Base-by-base conservation (phyloP, 2,113 vertebrate species). In the Lampris incognitus region DNA sequence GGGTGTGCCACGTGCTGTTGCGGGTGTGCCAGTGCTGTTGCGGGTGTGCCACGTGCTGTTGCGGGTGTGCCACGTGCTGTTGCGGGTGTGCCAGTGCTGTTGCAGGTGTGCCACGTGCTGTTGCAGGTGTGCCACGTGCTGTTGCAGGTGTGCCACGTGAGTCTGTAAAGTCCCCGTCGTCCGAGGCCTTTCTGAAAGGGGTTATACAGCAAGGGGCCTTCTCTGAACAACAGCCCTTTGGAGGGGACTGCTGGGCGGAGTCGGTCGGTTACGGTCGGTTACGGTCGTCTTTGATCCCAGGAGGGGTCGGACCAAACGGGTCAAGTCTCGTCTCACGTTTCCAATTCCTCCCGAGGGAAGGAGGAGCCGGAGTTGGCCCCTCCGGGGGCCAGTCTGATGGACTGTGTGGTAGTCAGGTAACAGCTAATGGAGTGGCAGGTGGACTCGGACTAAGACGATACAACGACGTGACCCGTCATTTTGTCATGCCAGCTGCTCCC, bases 401-500 rank as follows among this genome's bases (percentile, higher is more conserved):
- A 70, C 79, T 74, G 72, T 83, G 86, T 39, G 79, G 74, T 83
- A 68, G 84, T 82, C 79, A 63, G 72, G 74, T 69, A 11, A 52
- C 79, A 76, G 70, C 72, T 81, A 85, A 79, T 74, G 84, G 81
- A 78, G 88, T 79, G 79, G 89, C 88, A 90, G 90, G 83, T 87
- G 84, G 89, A 85, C 66, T 78, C 24, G 56, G 69, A 85, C 70
- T 60, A 59, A 68, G 63, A 82, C 77, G 74, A 85, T 79, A 67
- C 56, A 62, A 85, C 85, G 89, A 85, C 76, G 80, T 65, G 83
- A 72, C 42, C 66, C n/a, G 64, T 87, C 86, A 74, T 85, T 86
- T 81, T 67, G 41, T 66, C 51, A 66, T 48, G 0, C 61, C 87
- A 89, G 85, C 85, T 86, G 85, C 87, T 85, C 51, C 82, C 4